Percentiles rank a stretch among this genome's conserved stretches.
Evolutionary conservation across 2,113 vertebrate species (phyloP).

Genomic region (Platichthys stellatus): DNA sequence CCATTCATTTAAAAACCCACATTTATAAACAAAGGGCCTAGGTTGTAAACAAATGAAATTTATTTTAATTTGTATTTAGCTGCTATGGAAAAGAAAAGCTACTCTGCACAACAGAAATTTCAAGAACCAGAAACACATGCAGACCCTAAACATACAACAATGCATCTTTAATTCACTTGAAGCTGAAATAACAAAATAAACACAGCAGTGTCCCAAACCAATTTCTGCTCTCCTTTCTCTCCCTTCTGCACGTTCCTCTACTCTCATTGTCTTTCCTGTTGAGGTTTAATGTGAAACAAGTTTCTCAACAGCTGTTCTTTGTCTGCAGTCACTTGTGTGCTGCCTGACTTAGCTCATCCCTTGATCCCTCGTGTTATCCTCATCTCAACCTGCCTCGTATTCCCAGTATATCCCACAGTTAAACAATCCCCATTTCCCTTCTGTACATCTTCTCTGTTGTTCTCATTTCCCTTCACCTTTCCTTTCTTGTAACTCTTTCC

Average conservation of each 20-base stretch:
- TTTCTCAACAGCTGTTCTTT: slow-evolving; percentile 58
- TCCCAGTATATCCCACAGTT: slow-evolving; percentile 44
- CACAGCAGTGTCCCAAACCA: background rate
- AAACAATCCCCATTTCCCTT: slow-evolving; percentile 16
- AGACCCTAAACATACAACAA: background rate
- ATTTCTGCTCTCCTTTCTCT: background rate
- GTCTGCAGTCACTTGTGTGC: slow-evolving; percentile 56
- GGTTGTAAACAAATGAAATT: too few species aligned
- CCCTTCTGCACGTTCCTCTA: background rate
- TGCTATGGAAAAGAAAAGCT: background rate
- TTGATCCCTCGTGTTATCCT: slow-evolving; percentile 63
- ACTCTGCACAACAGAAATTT: background rate
- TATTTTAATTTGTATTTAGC: too few species aligned
- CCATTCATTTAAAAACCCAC: too few species aligned
- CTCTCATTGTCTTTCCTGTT: slow-evolving; percentile 2
- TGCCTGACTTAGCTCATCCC: slow-evolving; percentile 54
- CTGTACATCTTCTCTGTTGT: background rate
- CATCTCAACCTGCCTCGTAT: slow-evolving; percentile 30
- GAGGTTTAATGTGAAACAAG: slow-evolving; percentile 48
- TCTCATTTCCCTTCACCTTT: slow-evolving; percentile 19
- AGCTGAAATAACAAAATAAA: slow-evolving; percentile 8
- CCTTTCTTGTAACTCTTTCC: slow-evolving; percentile 3
- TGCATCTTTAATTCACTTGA: slow-evolving; percentile 7
- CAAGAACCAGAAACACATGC: background rate
- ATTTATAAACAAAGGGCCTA: too few species aligned